A percentile compares a stretch with the other conserved stretches of the same genome.
phyloP scores from a whole-genome alignment of 2,113 vertebrate species.

The Galbula dea region DNA sequence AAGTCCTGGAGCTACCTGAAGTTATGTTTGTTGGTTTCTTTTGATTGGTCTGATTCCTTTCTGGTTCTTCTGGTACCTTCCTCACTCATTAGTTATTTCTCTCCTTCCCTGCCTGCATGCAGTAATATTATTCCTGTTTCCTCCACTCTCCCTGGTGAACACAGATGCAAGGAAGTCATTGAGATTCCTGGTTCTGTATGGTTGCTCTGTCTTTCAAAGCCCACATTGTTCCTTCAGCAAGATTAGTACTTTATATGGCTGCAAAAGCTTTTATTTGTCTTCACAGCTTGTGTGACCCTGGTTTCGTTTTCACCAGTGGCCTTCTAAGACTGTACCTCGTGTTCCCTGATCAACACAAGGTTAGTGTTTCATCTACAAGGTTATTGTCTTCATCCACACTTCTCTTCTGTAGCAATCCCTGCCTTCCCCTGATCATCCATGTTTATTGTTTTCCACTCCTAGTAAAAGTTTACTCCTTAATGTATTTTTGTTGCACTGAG shows the following conservation, averaged over 20 bases:
- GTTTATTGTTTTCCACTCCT: constrained; percentile 29
- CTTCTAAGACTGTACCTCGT: not conserved
- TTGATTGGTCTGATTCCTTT: not conserved
- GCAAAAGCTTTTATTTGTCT: constrained; percentile 40
- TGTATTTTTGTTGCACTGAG: not conserved
- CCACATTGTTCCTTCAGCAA: not conserved
- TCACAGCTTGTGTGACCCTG: not conserved
- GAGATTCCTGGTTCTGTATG: not conserved
- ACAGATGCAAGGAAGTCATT: not conserved
- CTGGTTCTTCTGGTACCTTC: not conserved
- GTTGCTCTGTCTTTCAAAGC: constrained; percentile 8
- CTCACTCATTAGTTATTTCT: not conserved
- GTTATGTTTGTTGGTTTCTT: no score
- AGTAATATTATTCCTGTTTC: not conserved
- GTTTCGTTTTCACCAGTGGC: constrained; percentile 7
- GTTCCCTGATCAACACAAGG: not conserved
- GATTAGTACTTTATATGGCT: constrained; percentile 11
- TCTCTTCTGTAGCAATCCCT: constrained; percentile 6
- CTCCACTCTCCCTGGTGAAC: not conserved
- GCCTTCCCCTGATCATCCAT: not conserved
- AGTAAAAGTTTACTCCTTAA: constrained; percentile 48
- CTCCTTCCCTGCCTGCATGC: not conserved
- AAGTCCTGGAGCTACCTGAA: not conserved
- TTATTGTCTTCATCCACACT: constrained; percentile 1
- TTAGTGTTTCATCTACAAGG: constrained; percentile 29